phyloP scores from a whole-genome alignment of 2,113 vertebrate species.

The Colossoma macropomum region DNA sequence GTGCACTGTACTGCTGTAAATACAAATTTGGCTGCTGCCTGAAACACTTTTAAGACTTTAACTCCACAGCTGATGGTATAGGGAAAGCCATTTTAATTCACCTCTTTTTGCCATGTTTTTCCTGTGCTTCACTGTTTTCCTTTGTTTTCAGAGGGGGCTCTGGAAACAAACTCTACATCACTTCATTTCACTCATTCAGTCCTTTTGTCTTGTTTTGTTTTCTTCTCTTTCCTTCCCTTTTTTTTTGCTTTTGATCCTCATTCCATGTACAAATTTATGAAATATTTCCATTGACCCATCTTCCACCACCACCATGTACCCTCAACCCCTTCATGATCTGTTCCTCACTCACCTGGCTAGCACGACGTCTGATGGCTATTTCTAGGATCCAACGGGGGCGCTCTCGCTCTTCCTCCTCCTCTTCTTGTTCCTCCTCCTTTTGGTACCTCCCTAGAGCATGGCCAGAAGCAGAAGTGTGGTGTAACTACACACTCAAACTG shows the following conservation, averaged over 20 bases:
- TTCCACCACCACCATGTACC: background rate
- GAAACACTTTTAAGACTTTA: too few relatives aligned
- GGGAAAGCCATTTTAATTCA: background rate
- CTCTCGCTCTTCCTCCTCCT: constrained; percentile 62
- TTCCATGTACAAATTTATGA: background rate
- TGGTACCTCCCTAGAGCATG: constrained; percentile 71
- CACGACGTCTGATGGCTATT: constrained; percentile 46
- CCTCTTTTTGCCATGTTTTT: background rate
- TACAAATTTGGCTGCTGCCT: too few relatives aligned
- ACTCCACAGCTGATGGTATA: too few relatives aligned
- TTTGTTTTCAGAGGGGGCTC: constrained; percentile 27
- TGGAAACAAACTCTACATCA: constrained; percentile 32
- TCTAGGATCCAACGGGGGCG: constrained; percentile 67
- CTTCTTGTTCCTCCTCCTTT: constrained; percentile 69
- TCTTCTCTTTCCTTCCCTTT: constrained; percentile 32
- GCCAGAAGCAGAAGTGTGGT: constrained; percentile 76
- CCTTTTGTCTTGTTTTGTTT: constrained; percentile 14
- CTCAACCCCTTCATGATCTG: constrained; percentile 13
- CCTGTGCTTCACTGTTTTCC: constrained; percentile 5
- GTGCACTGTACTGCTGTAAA: too few relatives aligned
- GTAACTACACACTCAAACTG: constrained; percentile 74
- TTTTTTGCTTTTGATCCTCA: background rate
- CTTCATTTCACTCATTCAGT: constrained; percentile 26
- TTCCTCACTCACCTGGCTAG: constrained; percentile 45
- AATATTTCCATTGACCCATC: constrained; percentile 4